A percentile compares a stretch with the other conserved stretches of the same genome.
phyloP scores from a whole-genome alignment of 2,797 vertebrate species.

The Discoglossus pictus region DNA sequence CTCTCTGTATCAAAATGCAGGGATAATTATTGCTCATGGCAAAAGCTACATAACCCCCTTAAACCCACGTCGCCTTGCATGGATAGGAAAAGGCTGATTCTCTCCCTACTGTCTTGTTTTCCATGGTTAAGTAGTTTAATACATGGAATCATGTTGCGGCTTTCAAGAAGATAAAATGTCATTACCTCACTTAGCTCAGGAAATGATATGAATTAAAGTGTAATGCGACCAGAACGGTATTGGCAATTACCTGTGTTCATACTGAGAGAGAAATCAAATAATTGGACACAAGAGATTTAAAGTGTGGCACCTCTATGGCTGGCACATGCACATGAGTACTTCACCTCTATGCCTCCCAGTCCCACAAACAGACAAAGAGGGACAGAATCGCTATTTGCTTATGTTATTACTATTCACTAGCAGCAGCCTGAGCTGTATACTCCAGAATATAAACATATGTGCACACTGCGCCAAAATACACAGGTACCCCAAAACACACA shows the following conservation, averaged over 20 bases:
- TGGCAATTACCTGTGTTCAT: background rate
- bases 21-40: too few species aligned
- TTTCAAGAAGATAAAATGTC: background rate
- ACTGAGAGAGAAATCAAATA: background rate
- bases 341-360: too few species aligned
- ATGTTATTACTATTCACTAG: too few species aligned
- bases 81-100: background rate
- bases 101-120: background rate
- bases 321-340: background rate
- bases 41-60: too few species aligned
- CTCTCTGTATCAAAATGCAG: too few species aligned
- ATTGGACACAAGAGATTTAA: background rate
- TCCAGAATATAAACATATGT: too few species aligned
- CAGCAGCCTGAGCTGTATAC: too few species aligned
- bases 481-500: too few species aligned
- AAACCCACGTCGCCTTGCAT: background rate
- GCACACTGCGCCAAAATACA: too few species aligned
- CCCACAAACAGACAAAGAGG: too few species aligned
- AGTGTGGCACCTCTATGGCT: background rate
- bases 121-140: background rate
- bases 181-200: background rate
- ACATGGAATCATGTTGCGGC: background rate
- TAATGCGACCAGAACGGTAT: constrained; percentile 1
- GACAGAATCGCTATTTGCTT: too few species aligned
- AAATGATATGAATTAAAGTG: background rate